Evolutionary conservation across 2,797 vertebrate genomes (phyloP).

Genomic region (Cirrhinus mrigala): DNA sequence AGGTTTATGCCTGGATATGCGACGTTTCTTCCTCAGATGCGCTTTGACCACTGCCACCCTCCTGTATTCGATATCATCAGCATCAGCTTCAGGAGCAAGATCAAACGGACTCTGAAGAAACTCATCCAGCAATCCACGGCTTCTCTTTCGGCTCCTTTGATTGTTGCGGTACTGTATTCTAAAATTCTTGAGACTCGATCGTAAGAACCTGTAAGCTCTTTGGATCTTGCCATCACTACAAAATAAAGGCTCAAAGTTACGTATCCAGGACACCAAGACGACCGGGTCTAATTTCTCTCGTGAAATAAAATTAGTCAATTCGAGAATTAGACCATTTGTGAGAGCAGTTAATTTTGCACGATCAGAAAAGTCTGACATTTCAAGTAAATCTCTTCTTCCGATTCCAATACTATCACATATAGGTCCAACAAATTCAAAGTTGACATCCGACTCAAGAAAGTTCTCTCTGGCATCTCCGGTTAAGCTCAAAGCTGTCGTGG

Average conservation of each 20-base stretch:
- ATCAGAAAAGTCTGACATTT: constrained; percentile 79
- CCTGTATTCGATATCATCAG: constrained; percentile 30
- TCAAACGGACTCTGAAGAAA: constrained; percentile 80
- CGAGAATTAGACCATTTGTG: constrained; percentile 81
- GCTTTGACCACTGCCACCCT: constrained; percentile 66
- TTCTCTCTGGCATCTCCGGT: constrained; percentile 63
- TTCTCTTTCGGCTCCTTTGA: constrained; percentile 76
- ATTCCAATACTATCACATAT: constrained; percentile 82
- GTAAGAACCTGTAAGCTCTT: constrained; percentile 72
- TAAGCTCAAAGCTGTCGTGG: constrained; percentile 74
- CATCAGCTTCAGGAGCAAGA: constrained; percentile 60
- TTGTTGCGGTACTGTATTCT: constrained; percentile 68
- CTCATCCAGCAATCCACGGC: constrained; percentile 70
- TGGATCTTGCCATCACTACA: constrained; percentile 74
- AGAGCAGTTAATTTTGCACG: constrained; percentile 74
- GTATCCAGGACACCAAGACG: constrained; percentile 78
- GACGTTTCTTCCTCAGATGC: constrained; percentile 59
- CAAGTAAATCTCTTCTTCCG: constrained; percentile 76
- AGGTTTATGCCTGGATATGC: background rate
- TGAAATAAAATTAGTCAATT: constrained; percentile 75
- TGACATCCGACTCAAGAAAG: constrained; percentile 76
- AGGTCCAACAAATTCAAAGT: constrained; percentile 83
- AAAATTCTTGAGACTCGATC: constrained; percentile 71
- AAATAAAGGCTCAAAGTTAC: constrained; percentile 76
- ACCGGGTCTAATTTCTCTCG: constrained; percentile 78